Evolutionary conservation across 2,797 vertebrate genomes (phyloP), one percentile per base, ranked within the genome.

Genomic region (Antrozous pallidus): DNA sequence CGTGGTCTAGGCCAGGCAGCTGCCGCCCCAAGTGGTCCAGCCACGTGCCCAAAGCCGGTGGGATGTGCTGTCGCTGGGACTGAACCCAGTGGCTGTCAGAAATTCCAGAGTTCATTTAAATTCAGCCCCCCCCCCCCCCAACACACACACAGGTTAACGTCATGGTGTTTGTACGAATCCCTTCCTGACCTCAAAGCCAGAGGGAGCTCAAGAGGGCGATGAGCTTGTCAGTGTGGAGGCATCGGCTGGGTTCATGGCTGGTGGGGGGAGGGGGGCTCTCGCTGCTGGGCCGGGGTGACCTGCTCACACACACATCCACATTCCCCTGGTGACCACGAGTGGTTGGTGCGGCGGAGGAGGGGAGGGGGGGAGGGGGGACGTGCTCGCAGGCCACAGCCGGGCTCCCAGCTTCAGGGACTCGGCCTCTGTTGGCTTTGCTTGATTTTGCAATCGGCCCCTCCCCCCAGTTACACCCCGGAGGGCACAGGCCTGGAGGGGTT

Each of bases 221-320:
- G 49, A 80, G 8, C 20, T 33, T 26, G 20, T 61, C 1, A 9
- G 8, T 7, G 3, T 5, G 18, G 17, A 69, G n/a, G 69, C 71
- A 61, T 18, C 16, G 2, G 63, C 13, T 42, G 51, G 31, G 17
- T 40, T 84, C 31, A 0, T 8, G 61, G 74, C 6, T 3, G 49
- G 49, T 0, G 9, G 9, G 51, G 0, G 0, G 49, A 0, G 0
- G 0, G 40, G 28, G 31, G 22, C 7, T 88, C 42, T 83, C 20
- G 45, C 51, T 70, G 16, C 33, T 0, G 26, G 11, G 26, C 26
- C 12, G 0, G 20, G 36, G 8, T 33, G 18, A 49, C 71, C 49
- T 79, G 22, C 54, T 38, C n/a, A n/a, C n/a, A n/a, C 13, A 33
- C 51, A 82, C 2, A 9, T 0, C 26, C 4, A 78, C 2, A 12